Evolutionary conservation across 2,113 vertebrate species (phyloP).

Genomic region (Entelurus aequoreus): DNA sequence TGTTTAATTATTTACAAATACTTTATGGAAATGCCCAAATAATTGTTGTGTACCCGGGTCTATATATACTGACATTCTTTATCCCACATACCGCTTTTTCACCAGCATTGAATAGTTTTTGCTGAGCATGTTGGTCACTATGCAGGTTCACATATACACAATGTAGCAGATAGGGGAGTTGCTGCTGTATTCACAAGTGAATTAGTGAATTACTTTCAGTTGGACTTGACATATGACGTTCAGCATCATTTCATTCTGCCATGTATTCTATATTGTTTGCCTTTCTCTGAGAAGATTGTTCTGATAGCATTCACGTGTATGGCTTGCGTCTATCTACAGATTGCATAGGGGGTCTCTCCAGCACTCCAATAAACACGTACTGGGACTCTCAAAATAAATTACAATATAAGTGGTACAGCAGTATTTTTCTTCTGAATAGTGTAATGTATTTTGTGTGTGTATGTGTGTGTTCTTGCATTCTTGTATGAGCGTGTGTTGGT

Average conservation of each 20-base stretch:
- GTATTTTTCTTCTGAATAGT: constrained; percentile 15
- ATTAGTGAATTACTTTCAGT: constrained; percentile 21
- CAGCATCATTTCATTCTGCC: constrained; percentile 26
- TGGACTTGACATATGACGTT: constrained; percentile 19
- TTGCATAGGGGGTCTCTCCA: constrained; percentile 22
- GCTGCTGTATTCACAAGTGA: constrained; percentile 16
- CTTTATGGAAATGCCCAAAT: neutral
- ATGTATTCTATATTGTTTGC: constrained; percentile 34
- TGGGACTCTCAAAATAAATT: constrained; percentile 24
- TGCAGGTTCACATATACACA: constrained; percentile 14
- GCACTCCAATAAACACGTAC: constrained; percentile 14
- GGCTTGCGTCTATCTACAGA: constrained; percentile 31
- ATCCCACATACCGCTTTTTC: neutral
- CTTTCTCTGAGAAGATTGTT: constrained; percentile 34
- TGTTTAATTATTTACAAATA: neutral
- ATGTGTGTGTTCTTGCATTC: neutral
- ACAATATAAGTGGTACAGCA: constrained; percentile 20
- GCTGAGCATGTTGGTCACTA: constrained; percentile 4
- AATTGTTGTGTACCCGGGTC: neutral
- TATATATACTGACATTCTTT: neutral
- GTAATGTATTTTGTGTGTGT: neutral
- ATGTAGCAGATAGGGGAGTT: constrained; percentile 16
- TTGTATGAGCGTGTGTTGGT: neutral
- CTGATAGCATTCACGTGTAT: constrained; percentile 44
- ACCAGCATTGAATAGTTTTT: neutral